Conservation (phyloP, 2,888 invertebrate genomes). For the Ochlodes sylvanus region DNA sequence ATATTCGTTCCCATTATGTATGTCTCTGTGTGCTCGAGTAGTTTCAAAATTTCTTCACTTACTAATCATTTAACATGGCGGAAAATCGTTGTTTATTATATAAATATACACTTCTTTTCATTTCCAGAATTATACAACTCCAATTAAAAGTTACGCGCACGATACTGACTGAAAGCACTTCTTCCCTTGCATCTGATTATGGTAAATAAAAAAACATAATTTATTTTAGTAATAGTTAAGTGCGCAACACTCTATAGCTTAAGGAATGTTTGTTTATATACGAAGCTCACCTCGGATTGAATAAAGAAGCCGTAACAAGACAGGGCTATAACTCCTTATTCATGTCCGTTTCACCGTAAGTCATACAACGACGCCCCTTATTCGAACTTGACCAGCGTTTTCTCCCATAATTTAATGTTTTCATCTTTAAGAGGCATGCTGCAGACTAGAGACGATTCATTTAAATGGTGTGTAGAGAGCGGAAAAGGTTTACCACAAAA, state of each 20-base stretch:
- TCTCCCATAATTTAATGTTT: conserved; percentile 22
- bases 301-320: conserved; percentile 20
- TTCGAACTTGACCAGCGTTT: conserved; percentile 21
- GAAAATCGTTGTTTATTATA: too few species aligned
- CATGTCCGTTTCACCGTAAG: conserved; percentile 14
- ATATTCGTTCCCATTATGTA: too few species aligned
- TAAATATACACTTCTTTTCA: too few species aligned
- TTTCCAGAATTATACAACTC: too few species aligned
- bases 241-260: not conserved
- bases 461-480: conserved; percentile 23
- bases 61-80: too few species aligned
- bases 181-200: too few species aligned
- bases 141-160: too few species aligned
- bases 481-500: conserved; percentile 2
- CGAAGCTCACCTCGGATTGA: conserved; percentile 1
- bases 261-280: not conserved
- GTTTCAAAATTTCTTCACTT: too few species aligned
- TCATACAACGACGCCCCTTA: conserved; percentile 21
- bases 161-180: too few species aligned
- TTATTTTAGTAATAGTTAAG: too few species aligned
- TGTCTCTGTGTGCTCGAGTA: too few species aligned
- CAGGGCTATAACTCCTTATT: conserved; percentile 16
- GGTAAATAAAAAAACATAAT: too few species aligned
- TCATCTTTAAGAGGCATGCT: not conserved
- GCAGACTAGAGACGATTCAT: conserved; percentile 22